Evolutionary conservation across 2,113 vertebrate genomes (phyloP), one percentile per base, ranked within the genome.

Genomic region (Tinamus guttatus): DNA sequence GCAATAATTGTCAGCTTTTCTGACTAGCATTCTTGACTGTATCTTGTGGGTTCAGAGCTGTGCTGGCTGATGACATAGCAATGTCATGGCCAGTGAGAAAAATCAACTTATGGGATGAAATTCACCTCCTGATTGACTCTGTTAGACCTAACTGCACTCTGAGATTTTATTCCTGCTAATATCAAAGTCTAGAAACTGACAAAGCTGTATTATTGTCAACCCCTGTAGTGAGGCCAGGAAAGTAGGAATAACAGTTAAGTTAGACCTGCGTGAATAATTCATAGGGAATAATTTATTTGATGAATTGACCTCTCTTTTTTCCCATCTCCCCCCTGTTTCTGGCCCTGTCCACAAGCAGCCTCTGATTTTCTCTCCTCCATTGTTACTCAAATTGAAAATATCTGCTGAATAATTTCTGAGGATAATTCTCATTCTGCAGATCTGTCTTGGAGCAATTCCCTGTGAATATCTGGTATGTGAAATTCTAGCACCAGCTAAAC

Each of bases 281-380:
- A 96, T 96, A 85, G 70, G 59, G 81, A 93, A 96, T 96, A 96
- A 96, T 97, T 97, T 96, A 94, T 94, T 88, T 96, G 95, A 96
- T 95, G 63, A 95, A 96, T 95, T 94, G 88, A 89, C 92, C 77
- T 84, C 62, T 18, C 28, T 47, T 59, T 60, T 59, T 79, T 80
- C n/a, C n/a, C 21, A 20, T 14, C 6, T 0, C 11, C 11, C 1
- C 34, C 43, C 52, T 19, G 49, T 75, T 93, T 58, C 71, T 36
- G 30, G 94, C 85, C 80, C 69, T 90, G 93, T 94, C 92, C 93
- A 90, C 95, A 80, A 96, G 80, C 88, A 89, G 70, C 43, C 81
- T 92, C 85, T 84, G 95, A 93, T 96, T 95, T 95, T 92, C 77
- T 92, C 58, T 93, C 52, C 65, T 94, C 83, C 0, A 0, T 94